Evolutionary conservation across 2,113 vertebrate genomes (phyloP).

Genomic region (Formicarius rufipectus): DNA sequence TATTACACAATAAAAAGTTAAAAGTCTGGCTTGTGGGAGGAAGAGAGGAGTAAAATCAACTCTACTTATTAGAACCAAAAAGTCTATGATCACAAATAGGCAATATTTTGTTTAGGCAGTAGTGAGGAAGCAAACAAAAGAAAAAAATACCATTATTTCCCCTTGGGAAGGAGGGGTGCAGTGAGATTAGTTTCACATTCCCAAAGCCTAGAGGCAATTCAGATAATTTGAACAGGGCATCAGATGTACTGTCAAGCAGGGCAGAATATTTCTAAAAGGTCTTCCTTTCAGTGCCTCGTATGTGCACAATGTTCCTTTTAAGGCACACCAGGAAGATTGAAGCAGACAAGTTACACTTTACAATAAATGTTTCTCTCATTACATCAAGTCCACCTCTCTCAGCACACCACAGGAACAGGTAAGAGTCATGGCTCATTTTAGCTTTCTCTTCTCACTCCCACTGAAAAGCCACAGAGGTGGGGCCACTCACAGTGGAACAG

Average conservation of each 20-base stretch:
- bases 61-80: background rate
- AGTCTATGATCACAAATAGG: background rate
- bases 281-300: background rate
- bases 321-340: background rate
- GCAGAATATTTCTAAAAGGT: background rate
- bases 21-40: background rate
- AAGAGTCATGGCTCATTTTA: background rate
- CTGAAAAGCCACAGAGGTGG: background rate
- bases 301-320: accelerated
- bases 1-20: background rate
- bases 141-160: background rate
- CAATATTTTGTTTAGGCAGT: background rate
- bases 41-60: background rate
- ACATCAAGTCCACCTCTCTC: background rate
- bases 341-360: background rate
- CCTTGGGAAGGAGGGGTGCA: background rate
- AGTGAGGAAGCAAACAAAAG: background rate
- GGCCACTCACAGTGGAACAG: background rate
- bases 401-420: background rate
- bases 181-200: background rate
- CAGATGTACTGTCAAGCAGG: background rate
- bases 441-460: background rate
- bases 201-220: background rate
- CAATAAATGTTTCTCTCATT: background rate
- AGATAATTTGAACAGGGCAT: background rate